phyloP scores from a whole-genome alignment of 2,888 invertebrate species.

The Siphlonurus alternatus region DNA sequence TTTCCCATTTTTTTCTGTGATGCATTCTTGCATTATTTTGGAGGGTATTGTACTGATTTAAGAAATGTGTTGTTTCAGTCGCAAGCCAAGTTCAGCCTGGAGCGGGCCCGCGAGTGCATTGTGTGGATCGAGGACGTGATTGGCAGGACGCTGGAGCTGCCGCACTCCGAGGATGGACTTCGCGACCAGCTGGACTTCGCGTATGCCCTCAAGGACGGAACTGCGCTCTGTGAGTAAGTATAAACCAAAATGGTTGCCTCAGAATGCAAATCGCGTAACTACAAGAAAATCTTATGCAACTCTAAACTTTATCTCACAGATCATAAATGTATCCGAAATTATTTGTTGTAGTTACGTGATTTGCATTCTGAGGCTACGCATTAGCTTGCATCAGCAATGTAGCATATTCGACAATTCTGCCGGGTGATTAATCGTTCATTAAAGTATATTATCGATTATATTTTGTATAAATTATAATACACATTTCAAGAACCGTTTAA shows the following conservation, averaged over 20 bases:
- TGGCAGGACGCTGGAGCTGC: slow-evolving; percentile 20
- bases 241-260: too few relatives aligned
- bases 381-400: too few relatives aligned
- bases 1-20: too few relatives aligned
- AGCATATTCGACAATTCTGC: too few relatives aligned
- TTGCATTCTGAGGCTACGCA: too few relatives aligned
- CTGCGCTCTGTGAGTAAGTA: slow-evolving; percentile 29
- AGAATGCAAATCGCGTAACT: not conserved
- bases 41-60: not conserved
- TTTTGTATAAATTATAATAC: too few relatives aligned
- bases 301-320: not conserved
- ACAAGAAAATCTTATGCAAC: not conserved
- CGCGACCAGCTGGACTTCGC: slow-evolving; percentile 27
- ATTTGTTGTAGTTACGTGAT: too few relatives aligned
- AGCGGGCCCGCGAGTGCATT: slow-evolving; percentile 27
- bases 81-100: slow-evolving; percentile 30
- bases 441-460: too few relatives aligned
- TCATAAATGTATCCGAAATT: too few relatives aligned
- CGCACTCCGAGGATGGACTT: slow-evolving; percentile 20
- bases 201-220: slow-evolving; percentile 28
- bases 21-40: too few relatives aligned
- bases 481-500: too few relatives aligned
- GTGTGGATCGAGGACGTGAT: slow-evolving; percentile 29
- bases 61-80: slow-evolving; percentile 21
- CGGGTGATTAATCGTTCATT: too few relatives aligned